Conservation (phyloP, 2,888 invertebrate genomes). For the Eristalinus sepulchralis region DNA sequence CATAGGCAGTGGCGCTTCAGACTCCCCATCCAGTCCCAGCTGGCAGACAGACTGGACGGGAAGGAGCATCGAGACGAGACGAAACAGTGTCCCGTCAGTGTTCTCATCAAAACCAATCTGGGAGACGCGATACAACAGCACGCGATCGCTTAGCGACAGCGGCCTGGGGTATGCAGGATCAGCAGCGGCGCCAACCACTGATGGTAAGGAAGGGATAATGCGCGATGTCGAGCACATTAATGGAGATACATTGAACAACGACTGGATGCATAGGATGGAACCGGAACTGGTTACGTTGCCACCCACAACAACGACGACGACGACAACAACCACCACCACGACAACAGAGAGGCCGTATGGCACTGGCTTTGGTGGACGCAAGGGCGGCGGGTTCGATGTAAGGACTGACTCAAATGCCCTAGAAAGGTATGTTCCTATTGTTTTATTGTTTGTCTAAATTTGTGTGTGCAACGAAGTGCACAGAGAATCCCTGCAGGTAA, state of each 20-base stretch:
- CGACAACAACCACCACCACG: slow-evolving; percentile 31
- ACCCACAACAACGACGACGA: slow-evolving; percentile 46
- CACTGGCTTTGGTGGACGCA: slow-evolving; percentile 34
- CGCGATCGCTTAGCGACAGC: background rate
- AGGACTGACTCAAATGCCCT: slow-evolving; percentile 55
- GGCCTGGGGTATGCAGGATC: slow-evolving; percentile 44
- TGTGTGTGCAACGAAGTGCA: too few species aligned
- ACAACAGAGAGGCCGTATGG: slow-evolving; percentile 60
- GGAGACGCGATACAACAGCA: slow-evolving; percentile 58
- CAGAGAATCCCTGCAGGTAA: too few species aligned
- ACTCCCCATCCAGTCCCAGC: slow-evolving; percentile 54
- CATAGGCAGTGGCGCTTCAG: slow-evolving; percentile 59
- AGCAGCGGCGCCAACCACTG: slow-evolving; percentile 29
- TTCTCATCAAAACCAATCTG: slow-evolving; percentile 59
- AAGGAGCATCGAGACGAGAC: slow-evolving; percentile 41
- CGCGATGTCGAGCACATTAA: slow-evolving; percentile 67
- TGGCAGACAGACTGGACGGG: slow-evolving; percentile 61
- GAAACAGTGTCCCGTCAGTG: slow-evolving; percentile 44
- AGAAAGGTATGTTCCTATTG: slow-evolving; percentile 45
- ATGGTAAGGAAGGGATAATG: slow-evolving; percentile 66
- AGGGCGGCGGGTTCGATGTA: slow-evolving; percentile 42
- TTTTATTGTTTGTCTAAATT: background rate
- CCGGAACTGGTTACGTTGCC: slow-evolving; percentile 62
- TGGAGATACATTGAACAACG: slow-evolving; percentile 55
- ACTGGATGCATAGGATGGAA: slow-evolving; percentile 56